Evolutionary conservation across 1,140 invertebrate species (phyloP).

Genomic region (Hermatobates lingyangjiaoensis): DNA sequence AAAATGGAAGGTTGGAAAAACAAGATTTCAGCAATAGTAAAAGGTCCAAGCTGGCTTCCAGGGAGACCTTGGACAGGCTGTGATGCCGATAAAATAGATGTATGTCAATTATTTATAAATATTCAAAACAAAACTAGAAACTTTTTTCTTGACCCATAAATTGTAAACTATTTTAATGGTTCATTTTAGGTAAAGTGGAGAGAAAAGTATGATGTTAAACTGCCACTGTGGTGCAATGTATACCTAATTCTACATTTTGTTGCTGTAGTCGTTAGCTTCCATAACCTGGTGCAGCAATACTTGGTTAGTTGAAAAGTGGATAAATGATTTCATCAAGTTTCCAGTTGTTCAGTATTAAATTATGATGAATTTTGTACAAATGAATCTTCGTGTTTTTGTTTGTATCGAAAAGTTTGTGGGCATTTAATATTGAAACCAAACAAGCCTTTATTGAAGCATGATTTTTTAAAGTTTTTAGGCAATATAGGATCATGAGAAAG

Average conservation of each 20-base stretch:
- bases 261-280: slow-evolving; percentile 39
- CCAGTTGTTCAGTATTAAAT: background rate
- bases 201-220: slow-evolving; percentile 43
- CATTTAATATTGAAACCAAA: background rate
- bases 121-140: background rate
- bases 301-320: slow-evolving; percentile 30
- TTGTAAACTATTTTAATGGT: background rate
- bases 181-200: slow-evolving; percentile 33
- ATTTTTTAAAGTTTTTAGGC: background rate
- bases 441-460: background rate
- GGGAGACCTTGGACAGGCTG: slow-evolving; percentile 60
- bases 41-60: slow-evolving; percentile 75
- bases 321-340: background rate
- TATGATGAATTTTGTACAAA: background rate
- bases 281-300: slow-evolving; percentile 35
- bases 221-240: slow-evolving; percentile 45
- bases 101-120: slow-evolving; percentile 26
- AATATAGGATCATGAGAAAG: background rate
- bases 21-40: slow-evolving; percentile 50
- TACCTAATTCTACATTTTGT: slow-evolving; percentile 51
- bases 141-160: background rate
- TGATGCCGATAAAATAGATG: slow-evolving; percentile 53
- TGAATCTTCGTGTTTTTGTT: background rate
- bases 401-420: background rate
- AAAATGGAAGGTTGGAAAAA: slow-evolving; percentile 34